Evolutionary conservation across 2,113 vertebrate species (phyloP).

Genomic region (Candoia aspera): DNA sequence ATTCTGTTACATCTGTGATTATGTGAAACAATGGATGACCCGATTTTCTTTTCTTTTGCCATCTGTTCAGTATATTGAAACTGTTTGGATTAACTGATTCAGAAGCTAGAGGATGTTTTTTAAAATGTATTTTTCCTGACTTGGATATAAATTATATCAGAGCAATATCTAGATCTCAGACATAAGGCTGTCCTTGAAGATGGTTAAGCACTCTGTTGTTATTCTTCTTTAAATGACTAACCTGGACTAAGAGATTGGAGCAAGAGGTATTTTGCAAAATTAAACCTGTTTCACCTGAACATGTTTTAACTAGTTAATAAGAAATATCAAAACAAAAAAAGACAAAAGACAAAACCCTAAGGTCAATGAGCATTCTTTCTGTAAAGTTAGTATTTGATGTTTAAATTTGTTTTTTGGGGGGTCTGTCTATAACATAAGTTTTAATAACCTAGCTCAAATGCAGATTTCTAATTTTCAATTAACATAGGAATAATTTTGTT

Average conservation of each 20-base stretch:
- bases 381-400: constrained; percentile 89
- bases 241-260: constrained; percentile 81
- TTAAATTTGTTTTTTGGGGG: constrained; percentile 87
- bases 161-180: constrained; percentile 77
- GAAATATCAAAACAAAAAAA: constrained; percentile 77
- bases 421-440: constrained; percentile 94
- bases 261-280: constrained; percentile 83
- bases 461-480: constrained; percentile 93
- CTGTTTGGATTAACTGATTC: constrained; percentile 70
- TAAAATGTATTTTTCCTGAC: constrained; percentile 68
- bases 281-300: constrained; percentile 89
- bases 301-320: constrained; percentile 97
- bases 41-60: constrained; percentile 33
- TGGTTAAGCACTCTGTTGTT: constrained; percentile 74
- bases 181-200: constrained; percentile 76
- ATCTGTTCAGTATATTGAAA: constrained; percentile 59
- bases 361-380: constrained; percentile 84
- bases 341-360: constrained; percentile 83
- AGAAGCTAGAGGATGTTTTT: constrained; percentile 59
- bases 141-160: constrained; percentile 72
- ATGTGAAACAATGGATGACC: constrained; percentile 53
- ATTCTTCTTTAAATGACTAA: constrained; percentile 83
- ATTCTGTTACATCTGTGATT: constrained; percentile 51
- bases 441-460: constrained; percentile 93
- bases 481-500: constrained; percentile 98